Conservation (phyloP, 2,113 vertebrate species). For the Trochalopteron elliotii region DNA sequence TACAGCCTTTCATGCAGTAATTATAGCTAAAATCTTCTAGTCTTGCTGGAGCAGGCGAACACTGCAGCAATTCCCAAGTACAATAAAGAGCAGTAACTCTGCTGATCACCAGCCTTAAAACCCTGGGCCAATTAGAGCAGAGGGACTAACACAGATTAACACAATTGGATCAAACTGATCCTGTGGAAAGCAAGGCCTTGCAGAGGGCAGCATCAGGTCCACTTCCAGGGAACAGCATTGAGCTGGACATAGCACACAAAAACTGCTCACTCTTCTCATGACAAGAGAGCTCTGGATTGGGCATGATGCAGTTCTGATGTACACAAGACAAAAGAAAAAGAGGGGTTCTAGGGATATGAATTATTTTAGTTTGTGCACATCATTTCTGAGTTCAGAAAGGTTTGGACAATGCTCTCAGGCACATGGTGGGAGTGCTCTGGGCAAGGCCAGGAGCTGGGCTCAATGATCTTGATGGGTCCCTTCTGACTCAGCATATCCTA, state of each 20-base stretch:
- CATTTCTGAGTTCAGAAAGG: not conserved
- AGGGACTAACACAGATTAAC: not conserved
- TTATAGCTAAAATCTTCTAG: not conserved
- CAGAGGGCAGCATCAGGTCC: fast-evolving
- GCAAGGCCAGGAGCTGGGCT: not conserved
- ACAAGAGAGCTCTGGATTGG: not conserved
- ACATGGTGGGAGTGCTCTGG: not conserved
- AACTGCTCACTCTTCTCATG: not conserved
- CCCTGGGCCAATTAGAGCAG: not conserved
- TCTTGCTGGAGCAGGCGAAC: not conserved
- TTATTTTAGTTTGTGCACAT: not conserved
- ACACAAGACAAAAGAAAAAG: not conserved
- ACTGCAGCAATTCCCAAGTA: not conserved
- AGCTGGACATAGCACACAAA: not conserved
- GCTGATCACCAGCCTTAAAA: not conserved
- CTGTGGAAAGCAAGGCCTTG: not conserved
- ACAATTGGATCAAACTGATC: constrained; percentile 6
- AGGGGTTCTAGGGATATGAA: not conserved
- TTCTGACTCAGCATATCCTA: not conserved
- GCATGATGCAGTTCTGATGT: not conserved
- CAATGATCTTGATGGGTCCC: not conserved
- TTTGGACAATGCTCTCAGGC: not conserved
- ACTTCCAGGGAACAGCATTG: not conserved
- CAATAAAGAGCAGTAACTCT: not conserved
- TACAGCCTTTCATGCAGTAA: not conserved